These are phyloP conservation scores for Anastrepha obliqua DNA, from an alignment of 1,140 invertebrate species.

Conservation along the genomic window DNA sequence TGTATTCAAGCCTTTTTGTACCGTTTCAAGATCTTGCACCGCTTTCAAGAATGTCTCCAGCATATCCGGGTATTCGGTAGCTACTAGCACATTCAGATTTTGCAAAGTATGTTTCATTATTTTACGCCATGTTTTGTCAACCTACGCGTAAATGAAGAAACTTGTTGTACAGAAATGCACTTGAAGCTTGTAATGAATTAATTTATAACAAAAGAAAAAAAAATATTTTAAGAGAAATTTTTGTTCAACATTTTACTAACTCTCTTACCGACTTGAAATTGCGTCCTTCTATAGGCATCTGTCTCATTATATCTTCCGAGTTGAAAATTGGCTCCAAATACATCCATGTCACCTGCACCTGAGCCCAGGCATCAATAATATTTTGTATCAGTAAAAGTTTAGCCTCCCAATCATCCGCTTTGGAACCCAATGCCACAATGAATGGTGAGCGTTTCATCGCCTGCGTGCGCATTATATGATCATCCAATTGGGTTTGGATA, in stretches of 20 bases:
- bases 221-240: background rate
- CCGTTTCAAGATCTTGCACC: constrained; percentile 87
- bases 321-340: constrained; percentile 97
- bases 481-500: constrained; percentile 93
- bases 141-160: constrained; percentile 55
- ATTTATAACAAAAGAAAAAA: no score
- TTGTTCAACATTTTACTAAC: background rate
- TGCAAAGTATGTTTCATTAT: constrained; percentile 86
- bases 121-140: constrained; percentile 85
- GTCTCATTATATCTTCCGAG: constrained; percentile 97
- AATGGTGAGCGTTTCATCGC: constrained; percentile 97
- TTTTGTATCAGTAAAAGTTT: constrained; percentile 94
- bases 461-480: constrained; percentile 96
- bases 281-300: constrained; percentile 96
- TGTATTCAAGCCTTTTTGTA: constrained; percentile 96
- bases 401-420: constrained; percentile 93
- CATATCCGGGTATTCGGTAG: constrained; percentile 89
- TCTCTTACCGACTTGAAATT: constrained; percentile 86
- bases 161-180: background rate
- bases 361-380: constrained; percentile 95
- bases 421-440: constrained; percentile 91
- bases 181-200: background rate
- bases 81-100: constrained; percentile 84
- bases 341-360: constrained; percentile 87
- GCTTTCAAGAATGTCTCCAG: constrained; percentile 81